Evolutionary conservation across 2,113 vertebrate genomes (phyloP).

Genomic region (Aix galericulata): DNA sequence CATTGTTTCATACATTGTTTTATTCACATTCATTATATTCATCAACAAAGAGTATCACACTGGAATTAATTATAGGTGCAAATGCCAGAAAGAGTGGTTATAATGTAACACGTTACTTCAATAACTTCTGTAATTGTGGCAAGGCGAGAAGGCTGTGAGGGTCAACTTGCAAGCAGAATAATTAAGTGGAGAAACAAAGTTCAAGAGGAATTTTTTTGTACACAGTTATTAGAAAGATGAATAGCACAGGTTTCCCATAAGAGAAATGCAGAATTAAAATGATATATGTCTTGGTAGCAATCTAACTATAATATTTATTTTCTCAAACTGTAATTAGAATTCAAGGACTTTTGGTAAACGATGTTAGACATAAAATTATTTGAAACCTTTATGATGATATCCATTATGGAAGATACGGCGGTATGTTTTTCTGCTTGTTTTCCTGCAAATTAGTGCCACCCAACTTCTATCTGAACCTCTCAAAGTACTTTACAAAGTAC

Average conservation of each 20-base stretch:
- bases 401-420: neutral
- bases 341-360: neutral
- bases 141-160: neutral
- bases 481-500: neutral
- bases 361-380: neutral
- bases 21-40: neutral
- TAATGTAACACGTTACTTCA: neutral
- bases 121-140: neutral
- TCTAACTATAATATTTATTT: neutral
- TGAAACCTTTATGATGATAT: neutral
- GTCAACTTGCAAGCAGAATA: neutral
- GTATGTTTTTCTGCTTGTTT: neutral
- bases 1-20: neutral
- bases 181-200: neutral
- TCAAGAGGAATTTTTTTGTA: neutral
- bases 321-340: neutral
- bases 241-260: neutral
- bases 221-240: neutral
- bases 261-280: neutral
- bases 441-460: neutral
- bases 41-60: neutral
- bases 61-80: neutral
- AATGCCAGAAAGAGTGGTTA: neutral
- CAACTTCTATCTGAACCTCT: neutral
- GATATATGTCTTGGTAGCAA: neutral